Evolutionary conservation across 2,797 vertebrate species (phyloP).

Genomic region (Xiphophorus birchmanni): DNA sequence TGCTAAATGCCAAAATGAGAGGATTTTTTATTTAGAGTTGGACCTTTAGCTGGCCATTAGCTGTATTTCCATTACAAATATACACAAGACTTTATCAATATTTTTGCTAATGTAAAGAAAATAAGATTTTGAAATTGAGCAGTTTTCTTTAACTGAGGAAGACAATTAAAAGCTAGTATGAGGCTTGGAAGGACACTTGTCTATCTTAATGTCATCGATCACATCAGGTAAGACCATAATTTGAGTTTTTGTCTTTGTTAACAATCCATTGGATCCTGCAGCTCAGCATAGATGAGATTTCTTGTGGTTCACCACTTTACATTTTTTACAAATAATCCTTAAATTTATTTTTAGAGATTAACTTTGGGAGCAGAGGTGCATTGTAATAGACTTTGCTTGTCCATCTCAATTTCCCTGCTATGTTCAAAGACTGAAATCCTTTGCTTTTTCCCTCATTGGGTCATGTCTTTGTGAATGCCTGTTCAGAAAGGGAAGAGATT

Average conservation of each 20-base stretch:
- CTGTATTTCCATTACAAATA: too few species aligned
- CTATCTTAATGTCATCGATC: neutral
- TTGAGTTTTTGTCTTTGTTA: neutral
- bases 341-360: neutral
- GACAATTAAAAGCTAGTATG: neutral
- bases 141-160: too few species aligned
- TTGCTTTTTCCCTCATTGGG: neutral
- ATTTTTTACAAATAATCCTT: neutral
- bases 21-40: neutral
- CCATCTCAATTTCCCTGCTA: neutral
- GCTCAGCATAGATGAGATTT: neutral
- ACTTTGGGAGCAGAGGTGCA: neutral
- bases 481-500: neutral
- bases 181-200: neutral
- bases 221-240: neutral
- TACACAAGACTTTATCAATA: too few species aligned
- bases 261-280: neutral
- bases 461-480: neutral
- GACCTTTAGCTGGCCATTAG: too few species aligned
- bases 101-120: too few species aligned
- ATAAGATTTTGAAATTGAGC: too few species aligned
- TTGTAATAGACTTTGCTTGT: neutral
- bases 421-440: neutral
- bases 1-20: neutral
- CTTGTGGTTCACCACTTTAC: neutral